Evolutionary conservation across 2,113 vertebrate species (phyloP).

Genomic region (Pseudopipra pipra): DNA sequence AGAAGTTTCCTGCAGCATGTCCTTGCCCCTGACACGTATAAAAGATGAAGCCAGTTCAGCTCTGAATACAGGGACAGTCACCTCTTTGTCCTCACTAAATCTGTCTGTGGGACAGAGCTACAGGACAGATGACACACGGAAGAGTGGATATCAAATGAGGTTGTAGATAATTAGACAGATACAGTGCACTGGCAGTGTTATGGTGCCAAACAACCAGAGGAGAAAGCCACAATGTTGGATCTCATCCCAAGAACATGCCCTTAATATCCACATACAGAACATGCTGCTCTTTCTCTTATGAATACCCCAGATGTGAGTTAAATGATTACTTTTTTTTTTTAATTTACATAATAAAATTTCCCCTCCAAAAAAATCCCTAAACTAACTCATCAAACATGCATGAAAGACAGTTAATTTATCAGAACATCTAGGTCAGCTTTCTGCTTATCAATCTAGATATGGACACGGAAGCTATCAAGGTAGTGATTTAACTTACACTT

Average conservation of each 20-base stretch:
- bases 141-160: neutral
- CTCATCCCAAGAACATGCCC: neutral
- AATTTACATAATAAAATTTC: neutral
- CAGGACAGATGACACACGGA: neutral
- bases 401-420: neutral
- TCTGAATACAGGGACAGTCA: neutral
- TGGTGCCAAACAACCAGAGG: rapidly evolving
- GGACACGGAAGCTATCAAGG: neutral
- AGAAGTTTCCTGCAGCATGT: neutral
- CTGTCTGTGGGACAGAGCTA: neutral
- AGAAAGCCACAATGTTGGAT: neutral
- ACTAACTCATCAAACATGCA: neutral
- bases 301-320: neutral
- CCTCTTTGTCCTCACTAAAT: neutral
- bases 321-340: neutral
- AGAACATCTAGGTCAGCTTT: conserved; percentile 19
- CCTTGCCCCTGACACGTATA: rapidly evolving
- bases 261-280: neutral
- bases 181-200: neutral
- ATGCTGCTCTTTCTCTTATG: neutral
- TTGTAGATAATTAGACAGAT: neutral
- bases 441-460: neutral
- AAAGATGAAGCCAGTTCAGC: neutral
- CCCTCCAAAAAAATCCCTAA: neutral
- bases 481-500: neutral